Evolutionary conservation across 2,888 invertebrate genomes (phyloP), one percentile per base, ranked within the genome.

Genomic region (Yponomeuta evonymella): DNA sequence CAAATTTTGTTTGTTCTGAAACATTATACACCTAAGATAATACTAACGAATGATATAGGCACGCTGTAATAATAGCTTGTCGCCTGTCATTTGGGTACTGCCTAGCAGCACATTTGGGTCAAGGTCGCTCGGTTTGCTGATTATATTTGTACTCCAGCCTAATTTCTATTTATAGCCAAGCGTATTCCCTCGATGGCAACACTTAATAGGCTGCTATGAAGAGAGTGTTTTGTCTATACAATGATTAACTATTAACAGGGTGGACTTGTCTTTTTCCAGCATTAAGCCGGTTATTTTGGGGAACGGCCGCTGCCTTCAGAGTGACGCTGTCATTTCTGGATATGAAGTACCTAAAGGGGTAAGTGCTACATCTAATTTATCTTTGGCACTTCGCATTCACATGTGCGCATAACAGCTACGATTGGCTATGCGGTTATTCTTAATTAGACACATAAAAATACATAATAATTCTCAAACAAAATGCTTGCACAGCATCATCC

Each of bases 241-340:
- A 58, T 15, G 12, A 58, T 58, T 58, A 58, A 58, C 51, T 5
- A 58, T 15, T 15, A 15, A 58, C 15, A 15, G 51, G 12, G 51
- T 58, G 51, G 12, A 58, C 51, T 58, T 15, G 15, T 58, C 12
- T 15, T 29, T 29, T 84, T 87, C 70, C 81, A 96, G 97, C 80
- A 95, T 97, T 86, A 96, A 95, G 83, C 97, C 97, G 10, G 96
- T 97, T 23, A 96, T 96, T 74, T 94, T 96, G 79, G 97, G 96
- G 63, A 96, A 97, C 77, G 96, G 96, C 6, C 93, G 97, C 76
- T 95, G 95, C 79, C 93, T 96, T 70, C 95, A 96, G 83, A 93
- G 95, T 10, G 95, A 97, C 83, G 91, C 96, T 2, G 92, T 96
- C 12, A 94, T 97, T 78, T 94, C 94, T 72, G 97, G 96, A 73